A percentile compares a stretch with the other conserved stretches of the same genome.
Conservation (phyloP, 1,140 invertebrate genomes). For the Schlechtendalia chinensis region DNA sequence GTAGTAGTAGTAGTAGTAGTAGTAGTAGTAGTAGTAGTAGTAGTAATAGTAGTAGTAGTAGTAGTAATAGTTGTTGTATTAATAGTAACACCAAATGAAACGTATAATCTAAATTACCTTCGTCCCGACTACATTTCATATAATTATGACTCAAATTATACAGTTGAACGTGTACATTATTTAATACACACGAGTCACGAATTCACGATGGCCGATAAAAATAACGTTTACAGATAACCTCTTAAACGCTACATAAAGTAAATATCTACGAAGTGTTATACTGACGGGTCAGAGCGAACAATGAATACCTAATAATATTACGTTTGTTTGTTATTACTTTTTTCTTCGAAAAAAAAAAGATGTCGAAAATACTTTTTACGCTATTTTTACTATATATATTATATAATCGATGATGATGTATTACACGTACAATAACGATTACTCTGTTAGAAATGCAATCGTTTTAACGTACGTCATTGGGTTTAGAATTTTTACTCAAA, state of each 20-base stretch:
- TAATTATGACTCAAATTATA: conserved; percentile 7
- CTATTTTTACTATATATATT: too few relatives aligned
- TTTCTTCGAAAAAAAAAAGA: background rate
- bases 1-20: too few relatives aligned
- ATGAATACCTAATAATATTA: background rate
- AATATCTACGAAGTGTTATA: background rate
- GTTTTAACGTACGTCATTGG: too few relatives aligned
- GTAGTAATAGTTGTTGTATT: too few relatives aligned
- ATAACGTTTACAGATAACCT: background rate
- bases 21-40: too few relatives aligned
- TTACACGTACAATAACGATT: too few relatives aligned
- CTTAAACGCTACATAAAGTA: background rate
- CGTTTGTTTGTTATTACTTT: background rate
- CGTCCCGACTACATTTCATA: background rate
- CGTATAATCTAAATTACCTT: conserved; percentile 21
- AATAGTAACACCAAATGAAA: conserved; percentile 1
- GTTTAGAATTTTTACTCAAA: too few relatives aligned
- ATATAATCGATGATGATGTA: too few relatives aligned
- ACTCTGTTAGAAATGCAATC: too few relatives aligned
- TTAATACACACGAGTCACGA: background rate
- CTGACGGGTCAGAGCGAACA: background rate
- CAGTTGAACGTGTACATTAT: background rate
- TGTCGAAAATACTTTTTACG: too few relatives aligned
- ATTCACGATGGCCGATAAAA: conserved; percentile 21
- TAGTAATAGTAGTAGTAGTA: too few relatives aligned